Percentiles rank a stretch among this genome's conserved stretches.
phyloP scores from a whole-genome alignment of 2,113 vertebrate species.

The Echinops telfairi region DNA sequence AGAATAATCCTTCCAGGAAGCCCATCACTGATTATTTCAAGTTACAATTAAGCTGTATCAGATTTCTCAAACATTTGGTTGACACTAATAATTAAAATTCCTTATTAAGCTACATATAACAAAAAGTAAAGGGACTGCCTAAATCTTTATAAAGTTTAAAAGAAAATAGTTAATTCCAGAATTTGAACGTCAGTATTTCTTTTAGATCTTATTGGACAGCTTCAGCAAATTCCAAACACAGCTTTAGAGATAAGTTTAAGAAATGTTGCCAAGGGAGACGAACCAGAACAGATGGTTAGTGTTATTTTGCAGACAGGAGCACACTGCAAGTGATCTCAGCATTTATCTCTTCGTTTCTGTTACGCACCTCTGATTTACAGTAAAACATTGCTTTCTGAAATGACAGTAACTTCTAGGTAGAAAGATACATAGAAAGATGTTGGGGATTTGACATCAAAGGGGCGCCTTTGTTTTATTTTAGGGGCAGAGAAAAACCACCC shows the following conservation, averaged over 20 bases:
- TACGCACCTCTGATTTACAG: not conserved
- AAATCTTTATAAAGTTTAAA: conserved; percentile 59
- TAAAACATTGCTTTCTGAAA: conserved; percentile 2
- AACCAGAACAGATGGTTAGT: conserved; percentile 31
- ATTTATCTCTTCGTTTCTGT: conserved; percentile 1
- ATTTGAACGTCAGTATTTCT: conserved; percentile 30
- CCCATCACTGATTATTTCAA: conserved; percentile 79
- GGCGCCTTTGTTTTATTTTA: not conserved
- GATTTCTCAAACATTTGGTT: conserved; percentile 75
- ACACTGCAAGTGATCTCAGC: conserved; percentile 40
- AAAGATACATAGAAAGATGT: not conserved
- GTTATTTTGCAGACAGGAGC: conserved; percentile 57
- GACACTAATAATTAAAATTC: conserved; percentile 76
- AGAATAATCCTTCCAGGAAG: conserved; percentile 72
- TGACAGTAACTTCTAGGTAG: not conserved
- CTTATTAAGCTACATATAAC: conserved; percentile 75
- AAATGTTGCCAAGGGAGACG: conserved; percentile 49
- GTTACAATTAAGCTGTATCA: conserved; percentile 72
- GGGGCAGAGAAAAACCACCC: not conserved
- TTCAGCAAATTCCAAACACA: conserved; percentile 58
- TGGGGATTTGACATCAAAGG: not conserved
- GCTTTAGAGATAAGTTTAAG: conserved; percentile 59
- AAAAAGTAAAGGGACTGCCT: not conserved
- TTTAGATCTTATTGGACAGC: conserved; percentile 64
- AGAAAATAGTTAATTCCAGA: conserved; percentile 20